Percentiles rank a stretch among this genome's conserved stretches.
Conservation (phyloP, 2,113 vertebrate species). For the Protobothrops flavoviridis region DNA sequence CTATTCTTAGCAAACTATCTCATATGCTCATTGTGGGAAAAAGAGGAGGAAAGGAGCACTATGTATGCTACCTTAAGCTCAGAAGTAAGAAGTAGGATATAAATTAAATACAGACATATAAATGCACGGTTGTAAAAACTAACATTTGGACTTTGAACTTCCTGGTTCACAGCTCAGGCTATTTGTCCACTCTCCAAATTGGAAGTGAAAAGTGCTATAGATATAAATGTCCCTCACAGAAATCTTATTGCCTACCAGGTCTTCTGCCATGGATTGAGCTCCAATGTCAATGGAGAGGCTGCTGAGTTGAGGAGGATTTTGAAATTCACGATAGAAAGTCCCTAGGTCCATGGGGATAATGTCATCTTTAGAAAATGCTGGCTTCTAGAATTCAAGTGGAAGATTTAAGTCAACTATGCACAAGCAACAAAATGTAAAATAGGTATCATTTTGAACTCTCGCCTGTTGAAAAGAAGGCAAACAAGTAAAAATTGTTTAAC, state of each 20-base stretch:
- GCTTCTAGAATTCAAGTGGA: conserved; percentile 78
- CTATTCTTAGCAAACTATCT: neutral
- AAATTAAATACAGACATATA: neutral
- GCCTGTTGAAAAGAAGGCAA: neutral
- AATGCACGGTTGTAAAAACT: neutral
- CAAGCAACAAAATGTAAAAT: neutral
- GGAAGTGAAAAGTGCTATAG: neutral
- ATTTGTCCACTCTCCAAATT: neutral
- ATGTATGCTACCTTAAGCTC: neutral
- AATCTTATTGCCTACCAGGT: conserved; percentile 80
- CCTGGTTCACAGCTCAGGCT: neutral
- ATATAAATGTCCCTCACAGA: neutral
- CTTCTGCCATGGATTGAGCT: conserved; percentile 97
- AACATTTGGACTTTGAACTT: neutral
- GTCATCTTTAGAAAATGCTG: conserved; percentile 98
- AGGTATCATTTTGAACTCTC: neutral
- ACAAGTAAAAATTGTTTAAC: neutral
- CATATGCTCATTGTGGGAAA: neutral
- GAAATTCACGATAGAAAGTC: conserved; percentile 97
- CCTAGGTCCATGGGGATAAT: conserved; percentile 96
- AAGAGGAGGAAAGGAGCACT: neutral
- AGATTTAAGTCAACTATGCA: conserved; percentile 29
- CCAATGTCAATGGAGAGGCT: conserved; percentile 95
- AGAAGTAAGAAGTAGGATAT: neutral
- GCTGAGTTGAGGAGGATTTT: conserved; percentile 96